phyloP scores from a whole-genome alignment of 2,888 invertebrate genomes.

The Andrena chrysosceles region DNA sequence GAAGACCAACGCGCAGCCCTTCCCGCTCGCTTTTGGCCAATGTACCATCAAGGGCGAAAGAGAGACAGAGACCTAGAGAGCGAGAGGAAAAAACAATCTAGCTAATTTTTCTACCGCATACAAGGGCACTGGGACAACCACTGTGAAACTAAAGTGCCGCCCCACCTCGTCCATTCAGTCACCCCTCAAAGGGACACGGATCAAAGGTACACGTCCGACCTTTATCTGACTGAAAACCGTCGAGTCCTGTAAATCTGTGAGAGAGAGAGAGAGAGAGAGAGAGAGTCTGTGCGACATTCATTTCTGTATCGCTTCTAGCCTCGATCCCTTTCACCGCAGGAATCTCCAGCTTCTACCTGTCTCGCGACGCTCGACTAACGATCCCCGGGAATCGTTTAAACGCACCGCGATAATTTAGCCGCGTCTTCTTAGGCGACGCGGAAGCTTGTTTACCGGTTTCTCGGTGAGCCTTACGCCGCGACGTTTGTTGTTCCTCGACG shows the following conservation, averaged over 20 bases:
- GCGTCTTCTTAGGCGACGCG: background rate
- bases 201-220: conserved; percentile 65
- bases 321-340: conserved; percentile 25
- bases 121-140: conserved; percentile 78
- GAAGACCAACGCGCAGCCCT: conserved; percentile 55
- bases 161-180: conserved; percentile 65
- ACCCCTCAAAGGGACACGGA: conserved; percentile 67
- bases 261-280: conserved; percentile 1
- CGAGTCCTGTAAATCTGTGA: conserved; percentile 43
- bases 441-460: background rate
- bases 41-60: conserved; percentile 5
- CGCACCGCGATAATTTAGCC: background rate
- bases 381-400: conserved; percentile 3
- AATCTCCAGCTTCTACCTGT: conserved; percentile 19
- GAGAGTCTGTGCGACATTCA: conserved; percentile 23
- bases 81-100: conserved; percentile 71
- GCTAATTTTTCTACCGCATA: conserved; percentile 76
- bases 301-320: conserved; percentile 23
- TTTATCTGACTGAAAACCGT: conserved; percentile 63
- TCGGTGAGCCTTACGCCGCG: background rate
- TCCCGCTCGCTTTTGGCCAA: conserved; percentile 51
- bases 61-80: background rate
- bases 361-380: background rate
- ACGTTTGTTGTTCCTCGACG: background rate
- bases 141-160: conserved; percentile 65